Conservation (phyloP, 2,797 vertebrate genomes). For the Tenualosa ilisha region DNA sequence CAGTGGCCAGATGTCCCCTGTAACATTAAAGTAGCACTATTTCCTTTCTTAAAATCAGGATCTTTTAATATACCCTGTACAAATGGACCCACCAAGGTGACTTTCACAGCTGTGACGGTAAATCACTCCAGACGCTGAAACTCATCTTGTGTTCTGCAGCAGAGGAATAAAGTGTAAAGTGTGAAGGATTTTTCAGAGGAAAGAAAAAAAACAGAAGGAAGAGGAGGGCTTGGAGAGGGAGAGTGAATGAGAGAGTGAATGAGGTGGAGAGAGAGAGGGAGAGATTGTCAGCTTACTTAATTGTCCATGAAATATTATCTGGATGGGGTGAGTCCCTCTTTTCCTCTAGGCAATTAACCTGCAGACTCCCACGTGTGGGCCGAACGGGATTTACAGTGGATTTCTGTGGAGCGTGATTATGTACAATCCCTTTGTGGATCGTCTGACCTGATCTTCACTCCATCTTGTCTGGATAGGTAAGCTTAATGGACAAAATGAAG, state of each 20-base stretch:
- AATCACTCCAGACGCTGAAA: neutral
- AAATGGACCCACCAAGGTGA: neutral
- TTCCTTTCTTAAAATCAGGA: neutral
- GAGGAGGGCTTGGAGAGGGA: neutral
- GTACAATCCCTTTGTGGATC: neutral
- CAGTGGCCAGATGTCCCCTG: neutral
- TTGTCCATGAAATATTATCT: neutral
- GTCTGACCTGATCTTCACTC: neutral
- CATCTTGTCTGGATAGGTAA: neutral
- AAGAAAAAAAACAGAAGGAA: neutral
- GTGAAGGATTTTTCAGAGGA: neutral
- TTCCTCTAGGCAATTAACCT: constrained; percentile 4
- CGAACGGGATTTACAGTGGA: neutral
- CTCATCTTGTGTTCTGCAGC: neutral
- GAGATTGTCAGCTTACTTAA: neutral
- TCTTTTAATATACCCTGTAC: neutral
- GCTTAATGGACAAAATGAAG: neutral
- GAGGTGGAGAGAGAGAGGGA: neutral
- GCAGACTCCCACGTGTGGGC: neutral
- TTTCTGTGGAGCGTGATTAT: neutral
- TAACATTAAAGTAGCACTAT: neutral
- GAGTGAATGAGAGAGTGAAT: neutral
- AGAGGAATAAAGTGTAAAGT: neutral
- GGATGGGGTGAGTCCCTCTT: neutral
- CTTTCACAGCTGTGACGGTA: neutral